phyloP scores from a whole-genome alignment of 2,888 invertebrate species.

The Rhingia campestris region DNA sequence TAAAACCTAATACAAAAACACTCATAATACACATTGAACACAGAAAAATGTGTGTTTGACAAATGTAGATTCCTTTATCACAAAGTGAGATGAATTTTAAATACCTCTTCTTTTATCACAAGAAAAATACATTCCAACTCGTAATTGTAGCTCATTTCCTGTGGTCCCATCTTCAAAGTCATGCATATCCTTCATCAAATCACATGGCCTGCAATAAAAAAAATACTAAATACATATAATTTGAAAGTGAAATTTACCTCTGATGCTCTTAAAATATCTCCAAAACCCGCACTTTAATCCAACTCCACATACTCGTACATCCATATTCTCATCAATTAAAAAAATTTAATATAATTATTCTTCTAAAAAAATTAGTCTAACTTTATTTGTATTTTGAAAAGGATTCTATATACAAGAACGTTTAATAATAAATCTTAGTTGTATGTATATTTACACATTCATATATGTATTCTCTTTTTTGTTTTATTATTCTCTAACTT shows the following conservation, averaged over 20 bases:
- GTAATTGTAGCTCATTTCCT: no score
- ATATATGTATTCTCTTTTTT: conserved; percentile 43
- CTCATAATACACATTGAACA: no score
- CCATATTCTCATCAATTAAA: conserved; percentile 26
- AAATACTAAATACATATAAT: not conserved
- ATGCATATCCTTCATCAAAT: no score
- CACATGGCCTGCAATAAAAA: no score
- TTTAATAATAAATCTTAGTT: conserved; percentile 70
- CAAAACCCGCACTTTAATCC: no score
- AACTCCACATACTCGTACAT: not conserved
- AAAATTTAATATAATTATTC: conserved; percentile 57
- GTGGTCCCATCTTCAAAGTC: no score
- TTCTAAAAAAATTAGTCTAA: conserved; percentile 75
- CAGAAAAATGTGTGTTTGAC: no score
- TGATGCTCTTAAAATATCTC: not conserved
- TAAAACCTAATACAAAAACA: no score
- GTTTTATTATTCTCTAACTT: conserved; percentile 32
- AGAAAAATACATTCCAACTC: no score
- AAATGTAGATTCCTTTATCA: no score
- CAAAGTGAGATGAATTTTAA: no score
- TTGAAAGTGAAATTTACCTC: not conserved
- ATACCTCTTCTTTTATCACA: no score
- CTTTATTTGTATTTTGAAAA: conserved; percentile 74
- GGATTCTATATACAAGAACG: conserved; percentile 71
- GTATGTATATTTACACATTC: conserved; percentile 48